Conservation (phyloP, 2,888 invertebrate genomes). For the Choreutis nemorana region DNA sequence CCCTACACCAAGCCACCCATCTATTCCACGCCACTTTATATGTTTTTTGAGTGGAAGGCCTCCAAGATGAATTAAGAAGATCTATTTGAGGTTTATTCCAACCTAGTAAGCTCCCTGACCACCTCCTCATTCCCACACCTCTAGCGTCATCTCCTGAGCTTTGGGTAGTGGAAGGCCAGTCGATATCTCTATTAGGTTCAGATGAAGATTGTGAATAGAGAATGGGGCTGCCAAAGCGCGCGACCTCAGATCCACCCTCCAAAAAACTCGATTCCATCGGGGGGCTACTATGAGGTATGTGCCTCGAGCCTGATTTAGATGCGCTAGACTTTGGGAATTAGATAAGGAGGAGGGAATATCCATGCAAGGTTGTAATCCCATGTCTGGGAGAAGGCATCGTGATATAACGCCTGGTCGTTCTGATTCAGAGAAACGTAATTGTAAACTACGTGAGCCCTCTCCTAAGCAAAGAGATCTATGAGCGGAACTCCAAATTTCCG, state of each 20-base stretch:
- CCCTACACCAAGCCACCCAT: conserved; percentile 12
- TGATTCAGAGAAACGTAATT: not conserved
- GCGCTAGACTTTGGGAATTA: conserved; percentile 10
- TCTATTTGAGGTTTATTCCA: conserved; percentile 11
- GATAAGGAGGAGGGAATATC: conserved; percentile 10
- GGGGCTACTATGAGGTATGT: conserved; percentile 11
- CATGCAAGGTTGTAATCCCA: conserved; percentile 10
- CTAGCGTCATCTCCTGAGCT: conserved; percentile 9
- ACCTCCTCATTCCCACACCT: conserved; percentile 19
- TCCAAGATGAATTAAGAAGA: conserved; percentile 10
- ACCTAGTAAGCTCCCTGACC: conserved; percentile 7
- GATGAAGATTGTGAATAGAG: conserved; percentile 8
- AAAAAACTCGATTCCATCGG: conserved; percentile 15
- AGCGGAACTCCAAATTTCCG: conserved; percentile 2
- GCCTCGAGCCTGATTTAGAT: conserved; percentile 5
- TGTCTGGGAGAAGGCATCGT: conserved; percentile 8
- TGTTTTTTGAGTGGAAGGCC: conserved; percentile 11
- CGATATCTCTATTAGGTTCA: conserved; percentile 11
- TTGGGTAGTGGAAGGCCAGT: conserved; percentile 12
- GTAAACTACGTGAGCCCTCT: too few relatives aligned
- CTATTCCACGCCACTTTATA: conserved; percentile 13
- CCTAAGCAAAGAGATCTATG: conserved; percentile 5
- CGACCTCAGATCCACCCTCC: conserved; percentile 17
- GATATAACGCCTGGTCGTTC: conserved; percentile 2
- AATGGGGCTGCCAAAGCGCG: conserved; percentile 14